Conservation (phyloP, 2,113 vertebrate genomes). For the Cyphomyrus plagiostoma region DNA sequence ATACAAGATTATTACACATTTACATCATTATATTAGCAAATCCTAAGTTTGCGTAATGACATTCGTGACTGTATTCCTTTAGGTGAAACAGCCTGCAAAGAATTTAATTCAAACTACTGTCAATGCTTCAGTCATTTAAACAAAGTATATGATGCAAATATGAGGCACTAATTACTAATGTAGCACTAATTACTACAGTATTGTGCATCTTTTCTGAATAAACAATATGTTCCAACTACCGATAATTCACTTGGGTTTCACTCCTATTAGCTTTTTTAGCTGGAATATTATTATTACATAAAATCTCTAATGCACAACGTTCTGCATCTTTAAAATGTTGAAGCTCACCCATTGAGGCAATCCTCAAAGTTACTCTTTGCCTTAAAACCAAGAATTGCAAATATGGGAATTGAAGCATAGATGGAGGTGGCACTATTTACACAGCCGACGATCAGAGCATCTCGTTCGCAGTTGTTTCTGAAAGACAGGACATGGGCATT, state of each 20-base stretch:
- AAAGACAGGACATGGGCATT: conserved; percentile 2
- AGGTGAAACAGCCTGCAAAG: neutral
- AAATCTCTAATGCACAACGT: neutral
- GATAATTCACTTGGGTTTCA: neutral
- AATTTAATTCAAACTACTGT: neutral
- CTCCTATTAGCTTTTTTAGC: neutral
- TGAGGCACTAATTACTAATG: neutral
- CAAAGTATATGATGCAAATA: neutral
- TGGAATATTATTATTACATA: neutral
- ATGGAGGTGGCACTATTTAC: conserved; percentile 85
- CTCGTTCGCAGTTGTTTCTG: conserved; percentile 85
- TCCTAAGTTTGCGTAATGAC: neutral
- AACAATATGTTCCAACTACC: neutral
- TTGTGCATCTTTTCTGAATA: neutral
- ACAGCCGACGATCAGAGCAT: conserved; percentile 72
- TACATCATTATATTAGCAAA: neutral
- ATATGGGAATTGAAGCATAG: conserved; percentile 78
- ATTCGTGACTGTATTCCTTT: neutral
- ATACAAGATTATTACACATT: neutral
- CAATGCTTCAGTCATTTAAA: neutral
- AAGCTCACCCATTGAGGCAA: conserved; percentile 66
- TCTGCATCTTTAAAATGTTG: neutral
- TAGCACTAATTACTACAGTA: neutral
- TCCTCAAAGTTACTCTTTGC: conserved; percentile 60
- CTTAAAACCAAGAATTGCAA: conserved; percentile 88